Evolutionary conservation across 2,797 vertebrate species (phyloP), one percentile per base, ranked within the genome.

Genomic region (Carcharodon carcharias): DNA sequence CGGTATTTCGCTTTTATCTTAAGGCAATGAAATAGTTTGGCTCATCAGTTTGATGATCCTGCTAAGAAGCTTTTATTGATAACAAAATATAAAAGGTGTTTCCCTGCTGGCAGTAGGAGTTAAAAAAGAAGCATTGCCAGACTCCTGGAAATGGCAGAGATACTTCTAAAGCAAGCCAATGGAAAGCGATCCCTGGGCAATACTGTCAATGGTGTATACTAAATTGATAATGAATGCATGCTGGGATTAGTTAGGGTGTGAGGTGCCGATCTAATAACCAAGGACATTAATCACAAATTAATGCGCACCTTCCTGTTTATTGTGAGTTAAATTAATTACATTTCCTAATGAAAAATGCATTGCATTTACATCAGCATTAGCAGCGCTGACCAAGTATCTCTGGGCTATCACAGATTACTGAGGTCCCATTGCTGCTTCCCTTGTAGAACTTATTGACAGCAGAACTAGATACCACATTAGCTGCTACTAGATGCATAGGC

Each of bases 281-380:
- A 77, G 69, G 94, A 58, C 69, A 95, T 95, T 95, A 73, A 77
- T 95, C 94, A 95, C 94, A 77, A 56, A 77, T 95, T 95, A 77
- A 77, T 95, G 69, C 69, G n/a, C 94, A 95, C 69, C 69, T 95
- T 95, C 69, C 94, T 77, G 50, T 95, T 95, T 95, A 77, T 71
- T 56, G 94, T 56, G 28, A 95, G 69, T 95, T 73, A 95, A 95
- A 95, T 95, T 95, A 95, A 95, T 95, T 95, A 95, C 94, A 95
- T 95, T 95, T 56, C 94, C 69, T 95, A 77, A 95, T 95, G 94
- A 95, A 95, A 95, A 95, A 95, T 95, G 69, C 94, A 95, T 95
- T 77, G 65, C 69, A 56, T 73, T 95, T 95, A 77, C 94, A 95
- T 95, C 50, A 73, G 69, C 67, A 31, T 95, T 73, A 73, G 94